Conservation (phyloP, 2,113 vertebrate species). For the Mustela nigripes region DNA sequence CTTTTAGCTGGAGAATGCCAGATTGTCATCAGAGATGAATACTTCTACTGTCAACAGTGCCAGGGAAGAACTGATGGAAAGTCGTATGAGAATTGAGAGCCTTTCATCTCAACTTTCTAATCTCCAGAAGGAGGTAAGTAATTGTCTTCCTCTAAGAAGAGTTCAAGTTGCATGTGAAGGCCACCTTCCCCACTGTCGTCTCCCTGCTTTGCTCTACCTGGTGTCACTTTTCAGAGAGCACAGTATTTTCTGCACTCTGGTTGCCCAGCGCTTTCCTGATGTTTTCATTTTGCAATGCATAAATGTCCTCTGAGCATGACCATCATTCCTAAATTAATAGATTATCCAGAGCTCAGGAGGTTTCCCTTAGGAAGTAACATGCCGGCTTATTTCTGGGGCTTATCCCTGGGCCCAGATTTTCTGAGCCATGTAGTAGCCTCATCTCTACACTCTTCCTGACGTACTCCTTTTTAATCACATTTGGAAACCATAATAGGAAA, state of each 20-base stretch:
- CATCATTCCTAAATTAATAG: background rate
- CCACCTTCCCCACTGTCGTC: fast-evolving
- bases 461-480: background rate
- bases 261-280: background rate
- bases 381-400: background rate
- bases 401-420: background rate
- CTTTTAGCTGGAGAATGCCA: constrained; percentile 93
- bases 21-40: constrained; percentile 91
- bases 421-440: background rate
- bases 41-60: constrained; percentile 88
- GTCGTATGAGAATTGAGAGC: constrained; percentile 89
- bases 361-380: background rate
- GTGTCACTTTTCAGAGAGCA: background rate
- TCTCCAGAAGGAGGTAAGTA: constrained; percentile 93
- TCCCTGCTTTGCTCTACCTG: background rate
- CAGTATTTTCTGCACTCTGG: background rate
- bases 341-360: background rate
- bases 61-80: constrained; percentile 94
- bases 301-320: background rate
- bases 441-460: background rate
- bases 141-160: background rate
- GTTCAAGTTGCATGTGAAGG: background rate
- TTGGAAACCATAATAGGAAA: background rate
- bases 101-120: constrained; percentile 90
- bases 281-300: background rate